These are phyloP conservation scores for Pecten maximus DNA, from an alignment of 2,888 invertebrate species.

Conservation along the genomic window DNA sequence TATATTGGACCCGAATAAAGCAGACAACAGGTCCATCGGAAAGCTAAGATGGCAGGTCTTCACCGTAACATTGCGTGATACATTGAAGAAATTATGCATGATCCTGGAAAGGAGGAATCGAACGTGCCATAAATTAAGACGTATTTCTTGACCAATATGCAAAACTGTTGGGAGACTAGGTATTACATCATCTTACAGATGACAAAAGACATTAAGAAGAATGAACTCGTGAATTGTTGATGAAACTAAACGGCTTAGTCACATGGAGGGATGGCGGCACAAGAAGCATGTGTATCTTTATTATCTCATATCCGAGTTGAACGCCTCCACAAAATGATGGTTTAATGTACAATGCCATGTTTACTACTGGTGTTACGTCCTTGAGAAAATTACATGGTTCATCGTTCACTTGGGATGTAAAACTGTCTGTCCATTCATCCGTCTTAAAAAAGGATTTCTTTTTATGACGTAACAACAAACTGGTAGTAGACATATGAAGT, in stretches of 20 bases:
- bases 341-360: not conserved
- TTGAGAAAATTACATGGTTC: not conserved
- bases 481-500: not conserved
- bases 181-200: slow-evolving; percentile 21
- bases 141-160: slow-evolving; percentile 20
- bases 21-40: not conserved
- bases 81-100: not conserved
- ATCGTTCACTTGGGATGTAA: not conserved
- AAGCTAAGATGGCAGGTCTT: not conserved
- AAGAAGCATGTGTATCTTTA: not conserved
- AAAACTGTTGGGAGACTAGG: not conserved
- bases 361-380: not conserved
- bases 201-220: not conserved
- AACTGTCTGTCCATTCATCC: not conserved
- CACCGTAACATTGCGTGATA: not conserved
- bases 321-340: not conserved
- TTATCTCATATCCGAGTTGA: not conserved
- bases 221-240: not conserved
- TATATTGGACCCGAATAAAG: not conserved
- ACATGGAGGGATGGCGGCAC: not conserved
- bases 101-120: not conserved
- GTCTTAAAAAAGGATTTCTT: not conserved
- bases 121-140: not conserved
- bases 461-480: slow-evolving; percentile 12
- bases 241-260: slow-evolving; percentile 16